Base-by-base conservation (phyloP, 2,113 vertebrate species). In the Peromyscus polionotus region DNA sequence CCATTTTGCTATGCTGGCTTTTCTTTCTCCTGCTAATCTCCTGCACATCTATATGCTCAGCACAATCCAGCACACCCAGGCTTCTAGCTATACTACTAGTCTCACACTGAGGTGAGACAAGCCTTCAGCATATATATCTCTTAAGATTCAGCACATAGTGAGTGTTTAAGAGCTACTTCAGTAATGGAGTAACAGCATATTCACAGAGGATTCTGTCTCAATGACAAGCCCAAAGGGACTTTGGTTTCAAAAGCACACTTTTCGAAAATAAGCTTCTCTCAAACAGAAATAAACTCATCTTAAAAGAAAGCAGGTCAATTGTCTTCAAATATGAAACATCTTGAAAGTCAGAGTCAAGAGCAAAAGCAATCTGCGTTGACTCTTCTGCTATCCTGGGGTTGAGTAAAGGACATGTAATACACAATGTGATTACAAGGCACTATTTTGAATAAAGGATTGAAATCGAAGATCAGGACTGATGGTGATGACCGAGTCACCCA, bases 261-360 rank as follows among this genome's bases (percentile, higher is more conserved):
- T 63, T 0, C 87, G 68, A 24, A 97, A 96, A 93, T 84, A 79
- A 90, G 13, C 48, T 75, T 89, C 54, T 57, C 48, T 91, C 76
- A 63, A 83, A 80, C 24, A 75, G 31, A 96, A 96, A 88, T 75
- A 90, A 95, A 11, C 26, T 77, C 95, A 42, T 54, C 31, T 80
- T 75, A 86, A 88, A 93, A 93, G 54, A 61, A 95, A 93, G 90
- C 6, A 89, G 42, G 95, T 96, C 48, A 75, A 26, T 54, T 95
- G 31, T 89, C 28, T 94, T 79, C 51, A 81, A 90, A 77, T 88
- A 59, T 63, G 83, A 92, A 84, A 90, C 20, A 90, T 88, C 63
- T 94, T 90, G 94, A 65, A 93, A 96, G n/a, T 90, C 93, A 94
- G 7, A 91, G 73, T 77, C 22, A 95, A 95, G 45, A 91, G 85